These are phyloP conservation scores for Notospermus geniculatus DNA, from an alignment of 1,140 invertebrate species.

Conservation along the genomic window DNA sequence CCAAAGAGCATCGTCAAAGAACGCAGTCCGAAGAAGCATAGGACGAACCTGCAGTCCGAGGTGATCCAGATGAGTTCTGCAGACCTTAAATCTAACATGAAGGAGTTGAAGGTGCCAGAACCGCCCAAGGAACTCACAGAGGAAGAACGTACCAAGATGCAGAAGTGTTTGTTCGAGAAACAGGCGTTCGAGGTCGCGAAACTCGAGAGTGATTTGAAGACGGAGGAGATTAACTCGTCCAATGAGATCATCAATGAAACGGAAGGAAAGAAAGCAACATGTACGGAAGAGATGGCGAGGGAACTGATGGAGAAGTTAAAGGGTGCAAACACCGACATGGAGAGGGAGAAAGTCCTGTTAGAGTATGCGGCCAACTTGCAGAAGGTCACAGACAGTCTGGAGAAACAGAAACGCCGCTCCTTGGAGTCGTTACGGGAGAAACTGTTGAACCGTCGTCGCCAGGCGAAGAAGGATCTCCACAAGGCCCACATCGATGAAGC, in stretches of 20 bases:
- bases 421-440: constrained; percentile 34
- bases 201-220: constrained; percentile 44
- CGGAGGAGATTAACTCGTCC: constrained; percentile 37
- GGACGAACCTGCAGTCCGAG: neutral
- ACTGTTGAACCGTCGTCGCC: constrained; percentile 39
- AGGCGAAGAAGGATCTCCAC: constrained; percentile 44
- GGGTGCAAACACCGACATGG: constrained; percentile 36
- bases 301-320: constrained; percentile 37
- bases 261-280: constrained; percentile 38
- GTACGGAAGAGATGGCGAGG: constrained; percentile 30
- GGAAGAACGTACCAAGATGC: constrained; percentile 19
- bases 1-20: neutral
- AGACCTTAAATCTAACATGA: neutral
- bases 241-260: constrained; percentile 39
- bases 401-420: constrained; percentile 47
- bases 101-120: neutral
- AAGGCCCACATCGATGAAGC: constrained; percentile 43
- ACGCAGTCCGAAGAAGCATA: neutral
- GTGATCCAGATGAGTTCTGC: neutral
- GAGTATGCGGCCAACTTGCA: constrained; percentile 44
- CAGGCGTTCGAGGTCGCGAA: constrained; percentile 50
- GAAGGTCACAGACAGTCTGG: constrained; percentile 38
- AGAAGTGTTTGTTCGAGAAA: constrained; percentile 45
- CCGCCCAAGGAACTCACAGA: constrained; percentile 8
- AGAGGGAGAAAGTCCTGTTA: constrained; percentile 41